phyloP scores from a whole-genome alignment of 2,113 vertebrate genomes.

The Haemorhous mexicanus region DNA sequence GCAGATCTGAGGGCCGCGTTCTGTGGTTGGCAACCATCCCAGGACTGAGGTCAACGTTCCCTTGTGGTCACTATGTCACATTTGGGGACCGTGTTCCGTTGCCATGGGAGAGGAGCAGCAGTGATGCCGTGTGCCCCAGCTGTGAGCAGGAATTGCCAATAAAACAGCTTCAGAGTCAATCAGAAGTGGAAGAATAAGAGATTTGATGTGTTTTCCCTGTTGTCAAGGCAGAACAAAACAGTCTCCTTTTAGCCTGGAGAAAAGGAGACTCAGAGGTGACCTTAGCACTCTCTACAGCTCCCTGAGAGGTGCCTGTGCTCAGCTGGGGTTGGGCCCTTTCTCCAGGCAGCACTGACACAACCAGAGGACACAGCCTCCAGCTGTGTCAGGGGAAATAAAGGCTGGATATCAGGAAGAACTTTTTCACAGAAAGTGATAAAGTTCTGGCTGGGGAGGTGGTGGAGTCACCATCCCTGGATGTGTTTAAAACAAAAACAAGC shows the following conservation, averaged over 20 bases:
- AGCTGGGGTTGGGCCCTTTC: no score
- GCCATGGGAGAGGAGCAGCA: neutral
- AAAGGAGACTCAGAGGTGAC: no score
- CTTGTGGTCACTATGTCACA: rapidly evolving
- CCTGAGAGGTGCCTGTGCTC: no score
- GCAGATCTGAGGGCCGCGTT: neutral
- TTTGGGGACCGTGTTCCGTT: rapidly evolving
- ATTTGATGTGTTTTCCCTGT: neutral
- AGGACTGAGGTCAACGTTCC: neutral
- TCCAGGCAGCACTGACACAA: no score
- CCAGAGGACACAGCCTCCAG: no score
- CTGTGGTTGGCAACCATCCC: neutral
- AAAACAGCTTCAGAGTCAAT: rapidly evolving
- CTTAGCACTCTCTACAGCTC: no score
- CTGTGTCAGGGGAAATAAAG: rapidly evolving
- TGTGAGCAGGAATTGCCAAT: rapidly evolving
- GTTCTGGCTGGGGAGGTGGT: no score
- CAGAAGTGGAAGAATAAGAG: neutral
- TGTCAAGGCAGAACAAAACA: neutral
- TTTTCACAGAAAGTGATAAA: no score
- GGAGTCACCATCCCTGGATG: no score
- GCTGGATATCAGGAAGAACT: no score
- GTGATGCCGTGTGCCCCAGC: neutral
- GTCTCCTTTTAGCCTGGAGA: no score
- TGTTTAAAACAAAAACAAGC: no score